Evolutionary conservation across 2,888 invertebrate species (phyloP), one percentile per base, ranked within the genome.

Genomic region (Odontocolon sp.): DNA sequence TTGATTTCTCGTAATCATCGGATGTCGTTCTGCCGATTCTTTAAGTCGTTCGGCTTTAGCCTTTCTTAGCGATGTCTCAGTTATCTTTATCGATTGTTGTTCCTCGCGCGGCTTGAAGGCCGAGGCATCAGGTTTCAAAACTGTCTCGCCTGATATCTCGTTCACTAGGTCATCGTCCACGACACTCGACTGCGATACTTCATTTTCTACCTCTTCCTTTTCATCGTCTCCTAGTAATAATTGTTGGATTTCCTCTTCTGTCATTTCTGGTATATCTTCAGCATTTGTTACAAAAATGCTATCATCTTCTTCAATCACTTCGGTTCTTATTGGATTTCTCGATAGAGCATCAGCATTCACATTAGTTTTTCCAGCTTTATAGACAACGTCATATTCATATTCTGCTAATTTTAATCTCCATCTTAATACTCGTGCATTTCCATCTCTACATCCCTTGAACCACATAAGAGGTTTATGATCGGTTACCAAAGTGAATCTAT

Each of bases 401-500:
- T n/a, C n/a, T n/a, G n/a, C n/a, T 2, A 87, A 74, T 74, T 82
- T 81, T 5, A 87, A 52, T 33, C 83, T 59, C 87, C 87, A 88
- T 26, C 86, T 54, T 1, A 83, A 66, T 3, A 89, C 54, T 57
- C 83, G 77, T 0, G 82, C 79, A 6, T 77, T 42, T 74, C 71
- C 16, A 83, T 59, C 83, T 83, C 85, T 26, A 14, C 54, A 54
- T 2, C 21, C 45, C 9, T 26, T 28, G 9, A 72, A 67, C 68
- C 77, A 64, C 57, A 72, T n/a, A 1, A 88, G 75, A 0, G 87
- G 86, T 63, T 81, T 82, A 72, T 89, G 86, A 69, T 89, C 87
- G 0, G 87, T 87, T 1, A 84, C 71, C 9, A 88, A 80, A 21
- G 57, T 72, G 59, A 87, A 87, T 40, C 74, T 81, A n/a, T n/a